Base-by-base conservation (phyloP, 2,113 vertebrate genomes). In the Panurus biarmicus region DNA sequence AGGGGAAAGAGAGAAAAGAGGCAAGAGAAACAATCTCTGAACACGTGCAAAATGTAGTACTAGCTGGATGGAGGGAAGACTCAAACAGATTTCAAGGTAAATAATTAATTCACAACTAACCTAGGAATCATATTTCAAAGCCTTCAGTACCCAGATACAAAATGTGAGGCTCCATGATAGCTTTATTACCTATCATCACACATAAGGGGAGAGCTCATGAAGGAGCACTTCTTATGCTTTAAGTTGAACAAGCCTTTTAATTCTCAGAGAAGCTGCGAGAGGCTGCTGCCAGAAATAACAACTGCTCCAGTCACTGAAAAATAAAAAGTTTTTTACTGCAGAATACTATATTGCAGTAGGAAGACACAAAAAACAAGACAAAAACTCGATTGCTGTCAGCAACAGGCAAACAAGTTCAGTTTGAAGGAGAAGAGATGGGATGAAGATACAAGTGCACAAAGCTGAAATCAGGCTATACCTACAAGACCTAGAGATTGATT, bases 211-310 rank as follows among this genome's bases (percentile, higher is more conserved):
- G 91, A 96, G 95, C 93, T 94, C 91, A 82, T 85, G 92, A 93
- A 93, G 93, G 93, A 96, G 95, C 92, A 93, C 69, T 94, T 94
- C 91, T 90, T 95, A 94, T 91, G 90, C 93, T 89, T 94, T 85
- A 91, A 91, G 93, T 57, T 91, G 96, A 75, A 83, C 57, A 84
- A 94, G 85, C 36, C 89, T 86, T 94, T 94, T 93, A 85, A 95
- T 73, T 94, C 74, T 85, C 85, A 85, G 90, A 96, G 93, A 91
- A 91, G 93, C 74, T 72, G 87, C 6, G 24, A 93, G 83, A 93
- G 70, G 70, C 85, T 92, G 92, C 91, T 91, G 85, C 93, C 90
- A 94, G 84, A 95, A 93, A 90, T 72, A 87, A 93, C 57, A 94
- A 96, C 80, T 92, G 91, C 90, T 96, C 80, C 87, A 60, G 58